These are phyloP conservation scores for Sandelia bainsii DNA, from an alignment of 2,797 vertebrate species.

Conservation along the genomic window DNA sequence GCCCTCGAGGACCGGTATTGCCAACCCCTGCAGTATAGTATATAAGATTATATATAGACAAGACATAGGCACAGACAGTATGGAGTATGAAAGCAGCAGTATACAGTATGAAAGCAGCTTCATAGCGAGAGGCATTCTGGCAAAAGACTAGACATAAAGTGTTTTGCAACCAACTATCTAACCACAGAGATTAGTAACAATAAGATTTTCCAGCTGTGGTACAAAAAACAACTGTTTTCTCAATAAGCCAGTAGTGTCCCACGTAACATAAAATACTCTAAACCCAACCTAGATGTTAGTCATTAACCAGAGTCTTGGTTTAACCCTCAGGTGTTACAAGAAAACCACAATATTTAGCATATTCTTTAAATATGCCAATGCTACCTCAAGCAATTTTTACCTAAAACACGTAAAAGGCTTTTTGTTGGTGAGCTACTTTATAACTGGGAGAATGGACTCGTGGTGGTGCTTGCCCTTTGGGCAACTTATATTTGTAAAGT, in stretches of 20 bases:
- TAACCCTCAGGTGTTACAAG: conserved; percentile 24
- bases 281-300: conserved; percentile 14
- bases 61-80: too few relatives aligned
- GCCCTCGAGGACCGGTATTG: too few relatives aligned
- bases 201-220: not conserved
- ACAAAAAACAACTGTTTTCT: too few relatives aligned
- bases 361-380: conserved; percentile 38
- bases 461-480: conserved; percentile 30
- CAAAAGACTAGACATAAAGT: too few relatives aligned
- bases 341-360: conserved; percentile 37
- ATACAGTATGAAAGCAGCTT: conserved; percentile 1
- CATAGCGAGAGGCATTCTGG: not conserved
- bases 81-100: too few relatives aligned
- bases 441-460: conserved; percentile 60
- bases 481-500: conserved; percentile 62
- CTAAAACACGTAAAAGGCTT: conserved; percentile 26
- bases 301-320: conserved; percentile 38
- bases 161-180: not conserved
- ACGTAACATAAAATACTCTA: conserved; percentile 2
- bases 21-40: too few relatives aligned
- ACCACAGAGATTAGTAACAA: not conserved
- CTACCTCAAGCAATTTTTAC: conserved; percentile 35
- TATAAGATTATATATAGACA: too few relatives aligned
- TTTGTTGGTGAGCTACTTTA: conserved; percentile 51
- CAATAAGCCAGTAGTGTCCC: not conserved